Percentiles rank a stretch among this genome's conserved stretches.
Conservation (phyloP, 2,888 invertebrate species). For the Cerastoderma edule region DNA sequence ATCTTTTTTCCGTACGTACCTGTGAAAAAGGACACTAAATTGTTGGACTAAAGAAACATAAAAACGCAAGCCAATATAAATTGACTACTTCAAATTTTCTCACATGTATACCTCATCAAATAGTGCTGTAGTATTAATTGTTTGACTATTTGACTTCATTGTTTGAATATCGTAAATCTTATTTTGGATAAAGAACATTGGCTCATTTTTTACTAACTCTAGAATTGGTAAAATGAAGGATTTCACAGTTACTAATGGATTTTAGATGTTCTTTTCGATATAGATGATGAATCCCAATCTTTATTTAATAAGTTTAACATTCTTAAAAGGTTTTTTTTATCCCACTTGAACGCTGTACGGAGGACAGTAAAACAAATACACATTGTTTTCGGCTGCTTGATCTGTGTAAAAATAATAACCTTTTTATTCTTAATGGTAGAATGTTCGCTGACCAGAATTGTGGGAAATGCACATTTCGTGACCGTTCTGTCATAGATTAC, state of each 20-base stretch:
- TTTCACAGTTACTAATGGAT: background rate
- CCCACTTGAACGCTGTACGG: background rate
- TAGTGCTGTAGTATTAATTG: too few species aligned
- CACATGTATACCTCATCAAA: too few species aligned
- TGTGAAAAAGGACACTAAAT: too few species aligned
- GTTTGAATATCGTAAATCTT: too few species aligned
- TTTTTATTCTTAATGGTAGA: constrained; percentile 34
- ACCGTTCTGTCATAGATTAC: constrained; percentile 29
- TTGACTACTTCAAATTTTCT: too few species aligned
- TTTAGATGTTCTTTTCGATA: background rate
- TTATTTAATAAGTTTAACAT: background rate
- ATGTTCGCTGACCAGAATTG: constrained; percentile 1
- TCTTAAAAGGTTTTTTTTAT: constrained; percentile 1
- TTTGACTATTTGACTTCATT: too few species aligned
- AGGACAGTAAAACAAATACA: constrained; percentile 1
- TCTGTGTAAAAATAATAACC: constrained; percentile 15
- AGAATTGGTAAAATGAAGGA: constrained; percentile 1
- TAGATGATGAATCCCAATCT: background rate
- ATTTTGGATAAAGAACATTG: too few species aligned
- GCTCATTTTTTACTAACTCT: background rate
- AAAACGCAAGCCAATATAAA: too few species aligned
- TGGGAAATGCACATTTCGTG: constrained; percentile 25
- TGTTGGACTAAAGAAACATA: too few species aligned
- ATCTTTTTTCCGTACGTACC: too few species aligned
- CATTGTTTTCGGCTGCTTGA: constrained; percentile 2